Evolutionary conservation across 1,140 invertebrate species (phyloP).

Genomic region (Habropoda laboriosa): DNA sequence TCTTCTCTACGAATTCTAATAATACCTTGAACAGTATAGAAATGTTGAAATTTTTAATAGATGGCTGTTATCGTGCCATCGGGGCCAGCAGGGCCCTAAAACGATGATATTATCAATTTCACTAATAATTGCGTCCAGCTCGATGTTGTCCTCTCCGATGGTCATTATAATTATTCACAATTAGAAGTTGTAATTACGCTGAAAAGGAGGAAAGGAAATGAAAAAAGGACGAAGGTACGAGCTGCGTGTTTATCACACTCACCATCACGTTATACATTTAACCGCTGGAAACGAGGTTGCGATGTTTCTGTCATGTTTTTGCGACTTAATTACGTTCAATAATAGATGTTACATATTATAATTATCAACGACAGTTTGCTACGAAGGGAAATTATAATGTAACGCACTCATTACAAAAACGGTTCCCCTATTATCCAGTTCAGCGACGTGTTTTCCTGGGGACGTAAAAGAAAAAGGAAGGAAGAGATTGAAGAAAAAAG

Average conservation of each 20-base stretch:
- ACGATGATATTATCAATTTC: constrained; percentile 5
- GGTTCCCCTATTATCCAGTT: constrained; percentile 17
- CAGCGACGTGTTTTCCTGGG: background rate
- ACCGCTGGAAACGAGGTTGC: background rate
- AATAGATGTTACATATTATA: constrained; percentile 28
- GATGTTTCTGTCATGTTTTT: constrained; percentile 27
- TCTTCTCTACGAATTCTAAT: no score
- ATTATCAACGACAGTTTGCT: constrained; percentile 41
- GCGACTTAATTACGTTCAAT: constrained; percentile 30
- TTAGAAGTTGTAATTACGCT: constrained; percentile 29
- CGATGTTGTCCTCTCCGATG: background rate
- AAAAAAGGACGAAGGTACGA: background rate
- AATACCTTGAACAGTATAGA: no score
- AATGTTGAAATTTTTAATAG: no score
- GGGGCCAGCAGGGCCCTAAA: background rate
- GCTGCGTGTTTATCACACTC: constrained; percentile 30
- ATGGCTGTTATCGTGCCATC: no score
- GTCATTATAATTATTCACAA: constrained; percentile 24
- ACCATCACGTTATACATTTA: constrained; percentile 17
- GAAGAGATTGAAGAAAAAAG: background rate
- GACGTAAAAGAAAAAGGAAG: background rate
- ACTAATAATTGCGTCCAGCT: background rate
- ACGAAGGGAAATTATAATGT: background rate
- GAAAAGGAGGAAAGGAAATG: background rate
- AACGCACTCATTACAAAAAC: constrained; percentile 16